A percentile compares a stretch with the other conserved stretches of the same genome.
These are phyloP conservation scores for Chrysaora quinquecirrha DNA, from an alignment of 30 jellyfish, hydroid and myxozoan genomes.

Conservation along the genomic window DNA sequence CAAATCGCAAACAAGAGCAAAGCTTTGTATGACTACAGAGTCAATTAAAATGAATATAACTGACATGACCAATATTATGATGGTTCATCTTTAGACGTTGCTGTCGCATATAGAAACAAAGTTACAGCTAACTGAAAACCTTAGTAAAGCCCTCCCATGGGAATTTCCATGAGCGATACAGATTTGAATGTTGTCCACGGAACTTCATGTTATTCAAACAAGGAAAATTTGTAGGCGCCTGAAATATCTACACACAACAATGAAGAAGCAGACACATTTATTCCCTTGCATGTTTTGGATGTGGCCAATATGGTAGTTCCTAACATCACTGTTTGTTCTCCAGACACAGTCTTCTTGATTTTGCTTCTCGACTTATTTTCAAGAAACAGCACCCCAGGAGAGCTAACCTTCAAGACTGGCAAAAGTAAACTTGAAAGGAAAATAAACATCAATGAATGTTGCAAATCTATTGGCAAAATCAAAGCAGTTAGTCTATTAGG, in stretches of 20 bases:
- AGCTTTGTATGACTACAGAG: no score
- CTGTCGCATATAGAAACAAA: constrained; percentile 28
- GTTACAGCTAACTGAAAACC: constrained; percentile 16
- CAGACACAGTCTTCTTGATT: constrained; percentile 24
- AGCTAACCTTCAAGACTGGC: background rate
- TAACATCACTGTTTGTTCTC: constrained; percentile 23
- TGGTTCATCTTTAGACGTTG: no score
- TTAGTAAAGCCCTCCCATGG: constrained; percentile 5
- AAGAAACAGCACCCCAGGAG: background rate
- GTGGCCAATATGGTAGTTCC: background rate
- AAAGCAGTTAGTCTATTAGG: constrained; percentile 27
- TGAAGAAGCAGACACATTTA: constrained; percentile 6
- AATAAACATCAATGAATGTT: background rate
- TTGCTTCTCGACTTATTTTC: constrained; percentile 4
- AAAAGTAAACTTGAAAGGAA: background rate
- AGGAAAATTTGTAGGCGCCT: background rate
- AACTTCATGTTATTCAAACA: constrained; percentile 11
- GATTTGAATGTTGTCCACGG: constrained; percentile 18
- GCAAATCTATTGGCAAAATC: background rate
- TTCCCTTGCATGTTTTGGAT: constrained; percentile 9
- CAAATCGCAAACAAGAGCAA: constrained; percentile 31
- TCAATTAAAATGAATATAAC: no score
- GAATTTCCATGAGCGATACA: background rate
- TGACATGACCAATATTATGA: no score
- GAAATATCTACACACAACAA: background rate